phyloP scores from a whole-genome alignment of 2,888 invertebrate species.

The Bombyx huttoni region DNA sequence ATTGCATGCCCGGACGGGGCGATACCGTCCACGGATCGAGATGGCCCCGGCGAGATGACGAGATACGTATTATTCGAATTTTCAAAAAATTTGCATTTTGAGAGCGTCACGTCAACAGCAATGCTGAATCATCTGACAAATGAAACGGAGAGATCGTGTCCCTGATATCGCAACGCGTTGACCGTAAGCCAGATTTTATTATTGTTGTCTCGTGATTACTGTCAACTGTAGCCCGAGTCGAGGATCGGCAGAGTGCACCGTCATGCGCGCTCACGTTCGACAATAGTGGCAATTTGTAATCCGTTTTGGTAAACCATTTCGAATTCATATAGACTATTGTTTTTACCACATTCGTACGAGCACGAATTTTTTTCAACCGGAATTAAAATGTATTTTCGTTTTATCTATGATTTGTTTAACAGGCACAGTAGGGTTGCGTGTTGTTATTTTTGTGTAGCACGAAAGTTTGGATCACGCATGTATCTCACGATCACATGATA shows the following conservation, averaged over 20 bases:
- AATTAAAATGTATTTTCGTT: slow-evolving; percentile 21
- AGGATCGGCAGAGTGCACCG: slow-evolving; percentile 29
- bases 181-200: slow-evolving; percentile 63
- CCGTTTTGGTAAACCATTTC: slow-evolving; percentile 12
- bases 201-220: slow-evolving; percentile 66
- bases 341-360: not conserved
- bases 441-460: slow-evolving; percentile 43
- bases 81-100: slow-evolving; percentile 70
- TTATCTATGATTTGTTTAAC: slow-evolving; percentile 30
- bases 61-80: slow-evolving; percentile 67
- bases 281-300: slow-evolving; percentile 25
- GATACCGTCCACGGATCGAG: slow-evolving; percentile 63
- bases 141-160: slow-evolving; percentile 60
- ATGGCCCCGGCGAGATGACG: slow-evolving; percentile 59
- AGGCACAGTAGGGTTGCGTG: slow-evolving; percentile 36
- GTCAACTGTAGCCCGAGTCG: slow-evolving; percentile 46
- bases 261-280: slow-evolving; percentile 21
- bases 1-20: slow-evolving; percentile 67
- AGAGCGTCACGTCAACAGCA: slow-evolving; percentile 67
- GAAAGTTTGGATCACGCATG: slow-evolving; percentile 43
- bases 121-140: slow-evolving; percentile 70
- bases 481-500: slow-evolving; percentile 51
- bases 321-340: not conserved
- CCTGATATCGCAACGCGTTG: slow-evolving; percentile 62
- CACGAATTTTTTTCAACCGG: slow-evolving; percentile 11